Percentiles rank a stretch among this genome's conserved stretches.
phyloP scores from a whole-genome alignment of 1,140 invertebrate species.

The Drosophila neocordata region DNA sequence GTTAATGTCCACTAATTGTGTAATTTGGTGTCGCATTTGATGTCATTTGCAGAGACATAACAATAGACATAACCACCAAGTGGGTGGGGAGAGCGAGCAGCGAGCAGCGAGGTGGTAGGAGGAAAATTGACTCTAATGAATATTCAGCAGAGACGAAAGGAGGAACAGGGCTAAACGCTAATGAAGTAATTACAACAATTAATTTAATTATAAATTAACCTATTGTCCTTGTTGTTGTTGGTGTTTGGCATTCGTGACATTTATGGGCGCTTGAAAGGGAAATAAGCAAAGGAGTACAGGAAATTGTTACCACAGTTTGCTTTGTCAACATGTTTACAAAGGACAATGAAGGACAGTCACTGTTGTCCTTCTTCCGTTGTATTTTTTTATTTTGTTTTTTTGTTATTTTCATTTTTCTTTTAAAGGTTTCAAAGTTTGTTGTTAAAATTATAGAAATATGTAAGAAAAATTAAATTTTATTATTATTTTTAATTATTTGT shows the following conservation, averaged over 20 bases:
- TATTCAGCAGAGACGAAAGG: slow-evolving; percentile 26
- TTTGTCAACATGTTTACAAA: slow-evolving; percentile 75
- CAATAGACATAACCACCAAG: slow-evolving; percentile 36
- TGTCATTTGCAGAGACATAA: slow-evolving; percentile 68
- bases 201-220: slow-evolving; percentile 82
- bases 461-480: neutral
- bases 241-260: slow-evolving; percentile 45
- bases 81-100: too few relatives aligned
- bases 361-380: slow-evolving; percentile 2
- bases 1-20: slow-evolving; percentile 80
- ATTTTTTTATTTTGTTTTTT: neutral
- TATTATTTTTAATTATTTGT: neutral
- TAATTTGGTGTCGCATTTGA: slow-evolving; percentile 76
- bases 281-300: neutral
- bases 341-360: slow-evolving; percentile 53
- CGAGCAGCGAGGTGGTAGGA: neutral
- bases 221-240: slow-evolving; percentile 51
- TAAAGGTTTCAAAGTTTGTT: neutral
- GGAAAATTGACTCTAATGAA: slow-evolving; percentile 59
- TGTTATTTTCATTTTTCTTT: neutral
- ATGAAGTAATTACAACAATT: slow-evolving; percentile 82
- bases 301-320: slow-evolving; percentile 27
- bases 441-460: neutral
- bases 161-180: slow-evolving; percentile 45
- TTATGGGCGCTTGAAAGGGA: slow-evolving; percentile 34